Evolutionary conservation across 2,113 vertebrate genomes (phyloP), one percentile per base, ranked within the genome.

Genomic region (Hemiprocne comata): DNA sequence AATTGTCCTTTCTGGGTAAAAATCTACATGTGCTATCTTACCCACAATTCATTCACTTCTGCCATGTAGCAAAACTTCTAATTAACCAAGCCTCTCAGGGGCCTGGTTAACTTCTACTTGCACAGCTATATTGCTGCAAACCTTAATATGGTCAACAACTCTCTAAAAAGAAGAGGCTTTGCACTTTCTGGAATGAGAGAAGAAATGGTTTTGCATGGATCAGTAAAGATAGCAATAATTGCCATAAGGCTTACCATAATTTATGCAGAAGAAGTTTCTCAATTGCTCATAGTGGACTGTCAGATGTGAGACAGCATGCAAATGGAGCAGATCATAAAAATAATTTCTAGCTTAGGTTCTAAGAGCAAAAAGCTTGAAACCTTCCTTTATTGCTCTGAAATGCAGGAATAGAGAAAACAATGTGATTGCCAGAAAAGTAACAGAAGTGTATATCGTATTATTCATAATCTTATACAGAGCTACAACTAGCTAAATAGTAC

Each of bases 181-280:
- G 89, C 83, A 78, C 70, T 93, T 95, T 94, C 82, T 91, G 65
- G 69, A 90, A 93, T 87, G 83, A 96, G 72, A 93, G 86, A 93
- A 95, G 73, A 97, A 94, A 94, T 90, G 73, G 84, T 81, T 94
- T 96, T 94, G 80, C 93, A 94, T 91, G 96, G 95, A 93, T 97
- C 95, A 94, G 94, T 97, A 95, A 94, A 96, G 94, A 95, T 88
- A 93, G 94, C 91, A 89, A 90, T 95, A 97, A 97, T 96, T 97
- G 95, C 93, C 91, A 89, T 84, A 96, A 93, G 89, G 94, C 89
- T 97, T 85, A 89, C 83, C 77, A 89, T 91, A 94, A 95, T 97
- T 96, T 97, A 96, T 96, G 91, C 94, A 93, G 86, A 88, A 95
- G 79, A 89, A 90, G 88, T 89, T 85, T 97, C 93, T 95, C 91